Base-by-base conservation (phyloP, 2,888 invertebrate genomes). In the Dexiosoma caninum region DNA sequence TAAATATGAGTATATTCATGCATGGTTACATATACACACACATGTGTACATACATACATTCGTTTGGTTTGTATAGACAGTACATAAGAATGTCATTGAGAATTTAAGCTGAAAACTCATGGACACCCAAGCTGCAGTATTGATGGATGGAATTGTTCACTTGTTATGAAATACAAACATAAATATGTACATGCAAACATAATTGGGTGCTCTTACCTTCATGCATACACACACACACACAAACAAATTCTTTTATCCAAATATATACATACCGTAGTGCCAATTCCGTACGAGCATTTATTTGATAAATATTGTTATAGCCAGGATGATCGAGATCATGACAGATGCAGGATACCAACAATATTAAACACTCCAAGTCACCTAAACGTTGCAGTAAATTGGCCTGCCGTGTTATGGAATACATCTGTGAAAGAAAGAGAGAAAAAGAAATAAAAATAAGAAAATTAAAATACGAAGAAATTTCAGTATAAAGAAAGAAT, bases 251-350 rank as follows among this genome's bases (percentile, higher is more conserved):
- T 8, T 27, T 14, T 3, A 7, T 7, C 14, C 2, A 6, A 51
- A 16, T 60, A 83, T 6, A 27, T 27, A n/a, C 85, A 75, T 84
- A 91, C 88, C 95, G 93, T 83, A 96, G 92, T 32, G 95, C 95
- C 86, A 96, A 90, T 88, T 95, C 95, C 49, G 96, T 96, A 86
- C 94, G 93, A 53, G 95, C 95, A 88, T 96, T 96, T 87, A 96
- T 95, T 90, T 94, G 94, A 89, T 94, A 95, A 85, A 95, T 94
- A 88, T 94, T 95, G 90, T 95, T 95, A 89, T 94, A 94, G 72
- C 94, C 94, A 16, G 94, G 94, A 91, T 94, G 94, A 89, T 94
- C 94, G 78, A 95, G 92, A 90, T 95, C 95, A 88, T 95, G 95
- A 87, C 95, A 95, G 85, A 95, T 94, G 89, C 94, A 94, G 72